phyloP scores from a whole-genome alignment of 2,888 invertebrate genomes.

The Calephelis perditalis region DNA sequence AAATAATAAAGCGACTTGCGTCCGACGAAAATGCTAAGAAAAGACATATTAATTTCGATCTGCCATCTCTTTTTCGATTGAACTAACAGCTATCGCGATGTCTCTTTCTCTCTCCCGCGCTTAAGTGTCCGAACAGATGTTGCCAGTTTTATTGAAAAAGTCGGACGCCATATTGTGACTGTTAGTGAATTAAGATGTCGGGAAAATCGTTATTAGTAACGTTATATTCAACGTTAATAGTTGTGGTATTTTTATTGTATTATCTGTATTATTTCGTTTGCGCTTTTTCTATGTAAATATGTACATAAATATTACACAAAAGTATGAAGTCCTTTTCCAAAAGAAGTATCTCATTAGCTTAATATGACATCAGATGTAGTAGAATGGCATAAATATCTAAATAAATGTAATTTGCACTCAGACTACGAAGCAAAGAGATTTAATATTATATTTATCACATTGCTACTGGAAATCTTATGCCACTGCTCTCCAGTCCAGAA shows the following conservation, averaged over 20 bases:
- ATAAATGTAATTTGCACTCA: too few species aligned
- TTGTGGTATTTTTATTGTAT: slow-evolving; percentile 27
- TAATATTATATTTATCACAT: too few species aligned
- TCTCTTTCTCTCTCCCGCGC: slow-evolving; percentile 58
- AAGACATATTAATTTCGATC: slow-evolving; percentile 72
- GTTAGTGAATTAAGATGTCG: slow-evolving; percentile 75
- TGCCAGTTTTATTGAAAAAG: slow-evolving; percentile 75
- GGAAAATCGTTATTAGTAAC: slow-evolving; percentile 44
- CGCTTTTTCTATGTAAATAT: too few species aligned
- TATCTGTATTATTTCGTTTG: background rate
- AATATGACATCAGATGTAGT: too few species aligned
- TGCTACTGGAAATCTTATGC: too few species aligned
- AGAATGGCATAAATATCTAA: too few species aligned
- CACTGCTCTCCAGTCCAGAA: too few species aligned
- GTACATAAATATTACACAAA: too few species aligned
- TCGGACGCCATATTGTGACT: slow-evolving; percentile 66
- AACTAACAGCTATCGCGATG: slow-evolving; percentile 29
- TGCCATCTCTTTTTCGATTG: slow-evolving; percentile 41
- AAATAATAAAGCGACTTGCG: slow-evolving; percentile 61
- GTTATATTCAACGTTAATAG: slow-evolving; percentile 57
- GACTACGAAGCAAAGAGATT: too few species aligned
- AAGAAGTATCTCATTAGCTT: too few species aligned
- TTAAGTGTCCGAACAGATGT: slow-evolving; percentile 73
- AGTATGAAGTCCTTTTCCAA: too few species aligned
- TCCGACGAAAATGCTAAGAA: slow-evolving; percentile 61